Base-by-base conservation (phyloP, 2,888 invertebrate genomes). In the Calephelis perditalis region DNA sequence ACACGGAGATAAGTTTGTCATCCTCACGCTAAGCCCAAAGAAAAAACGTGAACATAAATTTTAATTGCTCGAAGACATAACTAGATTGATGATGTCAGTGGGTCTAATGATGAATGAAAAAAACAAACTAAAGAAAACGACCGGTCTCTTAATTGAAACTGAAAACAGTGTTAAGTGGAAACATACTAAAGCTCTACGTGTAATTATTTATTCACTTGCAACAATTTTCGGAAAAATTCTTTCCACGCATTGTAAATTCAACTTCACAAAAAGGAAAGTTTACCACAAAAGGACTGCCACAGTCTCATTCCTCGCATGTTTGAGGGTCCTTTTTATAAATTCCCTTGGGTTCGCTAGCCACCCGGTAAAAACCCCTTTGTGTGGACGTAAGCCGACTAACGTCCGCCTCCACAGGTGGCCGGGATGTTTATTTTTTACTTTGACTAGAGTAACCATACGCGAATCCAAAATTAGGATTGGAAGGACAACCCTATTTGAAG, bases 361-460 rank as follows among this genome's bases (percentile, higher is more conserved):
- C 52, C 52, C 52, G 52, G 52, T 52, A 49, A 52, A 54, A 54
- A 54, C 35, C 52, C 52, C 59, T 59, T 59, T 59, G 59, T 59
- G 46, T 59, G 46, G 55, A 49, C 58, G 46, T 59, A 54, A 44
- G 59, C 54, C 59, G 52, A 72, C 71, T 72, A 73, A 73, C 71
- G 70, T 74, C 73, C 75, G 73, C 71, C 64, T 71, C 80, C 71
- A 82, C 82, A 82, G 82, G 82, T 82, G 82, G 68, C 60, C 64
- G 57, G 46, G 46, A 59, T 62, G 64, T 65, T 64, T 62, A 64
- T 65, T 61, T 63, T 65, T 65, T 62, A 62, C 59, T 59, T 55
- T 59, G 40, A 58, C 58, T 40, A 40, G 40, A 1, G 40, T 5
- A 0, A 8, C 40, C 40, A 40, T 40, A 6, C 8, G 40, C 8